Percentiles rank a stretch among this genome's conserved stretches.
Evolutionary conservation across 2,113 vertebrate genomes (phyloP).

Genomic region (Gobio gobio): DNA sequence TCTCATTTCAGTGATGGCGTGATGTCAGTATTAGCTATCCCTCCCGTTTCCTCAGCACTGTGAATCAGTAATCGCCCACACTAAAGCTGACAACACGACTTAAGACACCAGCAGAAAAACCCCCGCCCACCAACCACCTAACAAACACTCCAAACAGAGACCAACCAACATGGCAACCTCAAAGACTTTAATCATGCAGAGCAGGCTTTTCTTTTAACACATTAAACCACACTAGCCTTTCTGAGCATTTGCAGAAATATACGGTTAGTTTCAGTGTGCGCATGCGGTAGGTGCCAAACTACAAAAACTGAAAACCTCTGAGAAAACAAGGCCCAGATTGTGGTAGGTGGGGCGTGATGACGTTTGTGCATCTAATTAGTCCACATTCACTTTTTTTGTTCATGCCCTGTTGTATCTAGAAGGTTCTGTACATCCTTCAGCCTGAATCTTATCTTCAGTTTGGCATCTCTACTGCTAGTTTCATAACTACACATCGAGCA

Average conservation of each 20-base stretch:
- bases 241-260: not conserved
- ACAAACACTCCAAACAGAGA: conserved; percentile 21
- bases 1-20: conserved; percentile 22
- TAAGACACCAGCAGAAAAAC: conserved; percentile 26
- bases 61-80: conserved; percentile 53
- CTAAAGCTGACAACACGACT: not conserved
- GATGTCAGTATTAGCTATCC: conserved; percentile 19
- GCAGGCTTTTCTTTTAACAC: conserved; percentile 56
- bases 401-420: not conserved
- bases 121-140: conserved; percentile 35
- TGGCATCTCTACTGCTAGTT: not conserved
- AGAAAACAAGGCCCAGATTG: not conserved
- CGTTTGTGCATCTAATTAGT: not conserved
- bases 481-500: not conserved
- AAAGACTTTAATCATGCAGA: conserved; percentile 44
- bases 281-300: not conserved
- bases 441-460: not conserved
- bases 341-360: not conserved
- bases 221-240: conserved; percentile 13
- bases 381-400: not conserved
- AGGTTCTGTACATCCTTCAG: not conserved
- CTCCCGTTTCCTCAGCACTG: conserved; percentile 49
- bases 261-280: not conserved
- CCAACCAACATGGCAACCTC: conserved; percentile 1
- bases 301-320: not conserved